Evolutionary conservation across 2,797 vertebrate species (phyloP).

Genomic region (Semotilus atromaculatus): DNA sequence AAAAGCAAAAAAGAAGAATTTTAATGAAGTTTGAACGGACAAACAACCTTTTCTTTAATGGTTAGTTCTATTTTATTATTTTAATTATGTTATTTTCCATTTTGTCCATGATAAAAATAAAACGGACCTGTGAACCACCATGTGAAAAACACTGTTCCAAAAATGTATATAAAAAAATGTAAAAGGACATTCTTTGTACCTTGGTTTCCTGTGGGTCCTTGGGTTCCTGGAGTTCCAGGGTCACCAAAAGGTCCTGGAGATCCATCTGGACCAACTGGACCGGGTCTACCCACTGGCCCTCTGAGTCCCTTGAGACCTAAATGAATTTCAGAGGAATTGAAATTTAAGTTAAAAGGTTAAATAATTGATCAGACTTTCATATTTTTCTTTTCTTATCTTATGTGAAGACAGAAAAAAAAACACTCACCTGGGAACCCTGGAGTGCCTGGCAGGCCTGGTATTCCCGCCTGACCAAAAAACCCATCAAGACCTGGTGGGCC

Average conservation of each 20-base stretch:
- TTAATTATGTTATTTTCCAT: not conserved
- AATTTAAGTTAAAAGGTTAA: not conserved
- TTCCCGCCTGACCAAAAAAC: constrained; percentile 61
- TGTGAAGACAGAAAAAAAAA: not conserved
- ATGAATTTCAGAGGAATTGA: constrained; percentile 17
- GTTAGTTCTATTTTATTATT: not conserved
- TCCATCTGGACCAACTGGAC: constrained; percentile 76
- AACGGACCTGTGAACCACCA: not conserved
- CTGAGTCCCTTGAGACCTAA: constrained; percentile 80
- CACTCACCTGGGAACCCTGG: constrained; percentile 78
- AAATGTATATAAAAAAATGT: not conserved
- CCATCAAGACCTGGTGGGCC: constrained; percentile 67
- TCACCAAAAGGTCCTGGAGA: constrained; percentile 75
- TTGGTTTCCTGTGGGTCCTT: constrained; percentile 77
- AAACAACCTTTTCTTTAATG: not conserved
- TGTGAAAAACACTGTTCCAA: not conserved
- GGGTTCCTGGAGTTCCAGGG: constrained; percentile 72
- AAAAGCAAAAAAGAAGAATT: too few relatives aligned
- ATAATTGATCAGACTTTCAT: not conserved
- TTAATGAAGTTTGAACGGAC: not conserved
- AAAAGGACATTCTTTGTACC: constrained; percentile 65
- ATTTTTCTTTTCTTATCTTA: not conserved
- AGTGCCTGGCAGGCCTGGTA: constrained; percentile 72
- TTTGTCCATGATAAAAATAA: not conserved
- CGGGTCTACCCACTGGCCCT: constrained; percentile 78